Conservation (phyloP, 2,113 vertebrate species). For the Procavia capensis region DNA sequence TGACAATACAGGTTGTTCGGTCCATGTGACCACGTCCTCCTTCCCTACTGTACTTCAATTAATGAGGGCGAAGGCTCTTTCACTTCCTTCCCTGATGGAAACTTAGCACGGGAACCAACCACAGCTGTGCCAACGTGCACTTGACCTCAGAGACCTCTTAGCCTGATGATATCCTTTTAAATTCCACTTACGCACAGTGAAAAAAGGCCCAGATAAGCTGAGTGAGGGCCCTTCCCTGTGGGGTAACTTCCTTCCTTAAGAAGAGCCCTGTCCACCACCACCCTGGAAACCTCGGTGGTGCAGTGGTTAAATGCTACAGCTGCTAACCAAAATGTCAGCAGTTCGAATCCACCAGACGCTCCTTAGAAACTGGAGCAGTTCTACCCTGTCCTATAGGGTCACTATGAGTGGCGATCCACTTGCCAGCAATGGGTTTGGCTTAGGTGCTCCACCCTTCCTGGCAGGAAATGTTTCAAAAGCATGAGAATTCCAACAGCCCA, state of each 20-base stretch:
- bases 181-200: neutral
- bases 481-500: neutral
- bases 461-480: neutral
- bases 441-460: rapidly evolving
- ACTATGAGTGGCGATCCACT: too few species aligned
- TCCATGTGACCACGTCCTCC: neutral
- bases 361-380: too few species aligned
- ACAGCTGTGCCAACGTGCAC: too few species aligned
- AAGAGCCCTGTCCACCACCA: neutral
- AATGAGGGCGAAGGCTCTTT: neutral
- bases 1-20: neutral
- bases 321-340: too few species aligned
- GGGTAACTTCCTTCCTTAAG: neutral
- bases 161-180: neutral
- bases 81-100: neutral
- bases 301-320: too few species aligned
- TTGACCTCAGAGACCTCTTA: neutral
- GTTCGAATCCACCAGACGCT: too few species aligned
- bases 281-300: too few species aligned
- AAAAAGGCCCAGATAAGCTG: neutral
- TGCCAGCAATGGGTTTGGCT: too few species aligned
- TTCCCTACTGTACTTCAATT: neutral
- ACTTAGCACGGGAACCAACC: neutral
- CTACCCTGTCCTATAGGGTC: too few species aligned
- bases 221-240: neutral